Conservation (phyloP, 2,797 vertebrate genomes). For the Crocidura indochinensis region DNA sequence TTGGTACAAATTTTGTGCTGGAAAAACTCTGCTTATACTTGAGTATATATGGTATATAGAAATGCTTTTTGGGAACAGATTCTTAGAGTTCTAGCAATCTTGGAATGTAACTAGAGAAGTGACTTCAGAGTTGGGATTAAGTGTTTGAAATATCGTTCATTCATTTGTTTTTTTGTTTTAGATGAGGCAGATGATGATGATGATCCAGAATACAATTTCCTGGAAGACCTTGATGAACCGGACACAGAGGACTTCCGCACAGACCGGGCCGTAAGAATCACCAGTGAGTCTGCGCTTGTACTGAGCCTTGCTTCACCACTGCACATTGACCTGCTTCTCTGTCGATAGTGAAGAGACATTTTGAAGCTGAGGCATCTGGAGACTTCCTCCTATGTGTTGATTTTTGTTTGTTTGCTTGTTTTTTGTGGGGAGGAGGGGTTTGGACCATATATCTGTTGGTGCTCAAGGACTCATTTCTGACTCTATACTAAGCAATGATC, state of each 20-base stretch:
- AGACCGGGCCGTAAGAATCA: conserved; percentile 96
- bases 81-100: background rate
- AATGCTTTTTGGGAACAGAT: too few species aligned
- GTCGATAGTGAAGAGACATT: background rate
- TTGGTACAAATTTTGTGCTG: too few species aligned
- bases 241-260: conserved; percentile 98
- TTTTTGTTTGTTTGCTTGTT: background rate
- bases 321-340: background rate
- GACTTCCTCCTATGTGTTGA: background rate
- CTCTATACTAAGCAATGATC: too few species aligned
- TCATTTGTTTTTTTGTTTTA: conserved; percentile 74
- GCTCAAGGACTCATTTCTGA: too few species aligned
- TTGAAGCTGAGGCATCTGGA: background rate
- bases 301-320: background rate
- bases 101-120: background rate
- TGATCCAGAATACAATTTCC: conserved; percentile 97
- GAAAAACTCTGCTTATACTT: too few species aligned
- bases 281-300: conserved; percentile 91
- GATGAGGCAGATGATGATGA: conserved; percentile 97
- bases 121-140: conserved; percentile 37
- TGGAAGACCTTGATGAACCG: conserved; percentile 96
- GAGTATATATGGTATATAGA: too few species aligned
- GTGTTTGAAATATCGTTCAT: background rate
- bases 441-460: too few species aligned
- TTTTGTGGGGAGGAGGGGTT: too few species aligned